Evolutionary conservation across 2,113 vertebrate genomes (phyloP).

Genomic region (Sula dactylatra): DNA sequence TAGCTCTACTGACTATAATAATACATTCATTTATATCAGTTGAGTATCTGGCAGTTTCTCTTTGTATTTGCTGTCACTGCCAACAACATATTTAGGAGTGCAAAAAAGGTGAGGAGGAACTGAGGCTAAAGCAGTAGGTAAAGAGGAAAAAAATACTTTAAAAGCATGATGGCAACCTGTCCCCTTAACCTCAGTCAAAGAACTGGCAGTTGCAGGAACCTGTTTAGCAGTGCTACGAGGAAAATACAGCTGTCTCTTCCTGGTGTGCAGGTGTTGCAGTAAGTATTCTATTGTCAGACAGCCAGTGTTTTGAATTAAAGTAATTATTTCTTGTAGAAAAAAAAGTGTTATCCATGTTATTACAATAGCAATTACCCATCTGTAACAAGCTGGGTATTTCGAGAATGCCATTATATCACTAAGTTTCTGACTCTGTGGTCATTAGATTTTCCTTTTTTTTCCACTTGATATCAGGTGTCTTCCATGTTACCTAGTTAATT

Average conservation of each 20-base stretch:
- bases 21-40: background rate
- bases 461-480: background rate
- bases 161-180: background rate
- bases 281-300: background rate
- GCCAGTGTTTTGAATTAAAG: background rate
- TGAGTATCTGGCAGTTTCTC: background rate
- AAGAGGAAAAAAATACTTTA: background rate
- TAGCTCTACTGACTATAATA: background rate
- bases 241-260: background rate
- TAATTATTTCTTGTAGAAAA: background rate
- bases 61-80: background rate
- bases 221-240: background rate
- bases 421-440: background rate
- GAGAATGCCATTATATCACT: background rate
- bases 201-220: background rate
- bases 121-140: background rate
- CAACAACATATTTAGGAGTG: background rate
- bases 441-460: conserved; percentile 12
- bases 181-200: background rate
- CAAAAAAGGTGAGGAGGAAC: background rate
- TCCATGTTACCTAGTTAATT: background rate
- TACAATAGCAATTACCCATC: background rate
- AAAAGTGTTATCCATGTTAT: background rate
- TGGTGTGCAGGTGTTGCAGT: background rate
- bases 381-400: background rate